A percentile compares a stretch with the other conserved stretches of the same genome.
phyloP scores from a whole-genome alignment of 2,888 invertebrate genomes.

The Aphidoletes aphidimyza region DNA sequence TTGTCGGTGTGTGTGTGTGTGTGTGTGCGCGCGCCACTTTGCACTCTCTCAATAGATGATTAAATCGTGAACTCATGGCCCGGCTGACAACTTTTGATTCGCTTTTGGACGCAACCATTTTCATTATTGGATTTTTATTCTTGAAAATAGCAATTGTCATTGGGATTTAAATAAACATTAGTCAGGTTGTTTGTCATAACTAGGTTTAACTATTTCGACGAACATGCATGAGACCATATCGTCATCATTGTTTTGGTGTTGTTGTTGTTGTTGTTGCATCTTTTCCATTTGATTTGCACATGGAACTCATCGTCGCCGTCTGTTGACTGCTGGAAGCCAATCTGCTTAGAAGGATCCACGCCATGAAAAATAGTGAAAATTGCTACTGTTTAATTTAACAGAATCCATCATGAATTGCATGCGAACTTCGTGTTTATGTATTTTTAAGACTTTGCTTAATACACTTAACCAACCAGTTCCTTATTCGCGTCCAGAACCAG shows the following conservation, averaged over 20 bases:
- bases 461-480: conserved; percentile 23
- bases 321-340: conserved; percentile 23
- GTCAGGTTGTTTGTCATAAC: background rate
- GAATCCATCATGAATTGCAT: conserved; percentile 48
- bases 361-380: conserved; percentile 5
- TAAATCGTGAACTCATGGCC: no score
- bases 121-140: background rate
- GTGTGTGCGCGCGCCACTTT: background rate
- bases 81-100: no score
- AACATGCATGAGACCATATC: no score
- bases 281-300: no score
- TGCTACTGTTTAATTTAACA: conserved; percentile 46
- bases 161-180: background rate
- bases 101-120: background rate
- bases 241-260: no score
- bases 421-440: conserved; percentile 46
- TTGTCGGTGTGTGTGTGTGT: no score
- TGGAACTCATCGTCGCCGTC: no score
- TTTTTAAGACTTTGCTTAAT: conserved; percentile 39
- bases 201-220: no score
- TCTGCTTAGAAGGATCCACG: background rate
- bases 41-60: background rate
- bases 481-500: no score
- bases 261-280: no score
- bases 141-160: background rate